Percentiles rank a stretch among this genome's conserved stretches.
Evolutionary conservation across 2,797 vertebrate species (phyloP).

Genomic region (Clamator glandarius): DNA sequence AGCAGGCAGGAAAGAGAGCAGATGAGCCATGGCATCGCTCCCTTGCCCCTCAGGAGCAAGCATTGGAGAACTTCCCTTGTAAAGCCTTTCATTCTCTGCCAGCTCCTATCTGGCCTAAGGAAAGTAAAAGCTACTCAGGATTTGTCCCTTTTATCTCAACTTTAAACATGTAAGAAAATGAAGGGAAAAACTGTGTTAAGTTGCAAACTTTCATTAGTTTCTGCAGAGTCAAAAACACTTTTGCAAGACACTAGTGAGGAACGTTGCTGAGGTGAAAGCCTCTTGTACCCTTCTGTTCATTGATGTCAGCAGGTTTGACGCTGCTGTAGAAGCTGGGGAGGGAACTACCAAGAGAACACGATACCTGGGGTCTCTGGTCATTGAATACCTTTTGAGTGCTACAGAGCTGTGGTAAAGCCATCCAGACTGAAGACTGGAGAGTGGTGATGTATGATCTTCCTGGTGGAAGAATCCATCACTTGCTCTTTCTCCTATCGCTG

Average conservation of each 20-base stretch:
- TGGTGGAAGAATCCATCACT: neutral
- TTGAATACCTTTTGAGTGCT: neutral
- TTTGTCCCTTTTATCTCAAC: constrained; percentile 4
- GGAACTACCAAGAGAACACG: neutral
- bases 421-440: neutral
- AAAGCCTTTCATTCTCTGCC: constrained; percentile 16
- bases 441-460: neutral
- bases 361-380: neutral
- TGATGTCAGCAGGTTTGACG: neutral
- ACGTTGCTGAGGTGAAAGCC: neutral
- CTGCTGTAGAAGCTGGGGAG: neutral
- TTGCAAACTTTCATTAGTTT: neutral
- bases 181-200: neutral
- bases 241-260: neutral
- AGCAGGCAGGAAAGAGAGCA: neutral
- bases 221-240: accelerated
- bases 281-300: neutral
- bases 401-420: neutral
- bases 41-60: neutral
- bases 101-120: neutral
- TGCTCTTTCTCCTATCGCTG: neutral
- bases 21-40: neutral
- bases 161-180: neutral
- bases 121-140: neutral
- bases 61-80: neutral